Base-by-base conservation (phyloP, 1,140 invertebrate genomes). In the Drosophila fuyamai region DNA sequence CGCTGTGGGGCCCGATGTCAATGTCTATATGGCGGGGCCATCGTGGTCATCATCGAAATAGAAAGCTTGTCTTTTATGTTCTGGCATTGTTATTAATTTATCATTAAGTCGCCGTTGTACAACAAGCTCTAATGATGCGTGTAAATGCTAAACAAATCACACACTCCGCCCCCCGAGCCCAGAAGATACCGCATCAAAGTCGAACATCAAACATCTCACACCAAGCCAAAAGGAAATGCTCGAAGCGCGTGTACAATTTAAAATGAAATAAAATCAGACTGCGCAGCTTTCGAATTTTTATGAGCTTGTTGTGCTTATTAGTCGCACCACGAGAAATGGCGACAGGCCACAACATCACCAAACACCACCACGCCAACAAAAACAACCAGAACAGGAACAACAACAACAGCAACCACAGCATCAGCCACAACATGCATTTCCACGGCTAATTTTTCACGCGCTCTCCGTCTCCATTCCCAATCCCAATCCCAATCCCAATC, bases 271-370 rank as follows among this genome's bases (percentile, higher is more conserved):
- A 89, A 88, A 88, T 86, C 83, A 74, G 63, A 77, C 59, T 54
- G 72, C 35, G 83, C 76, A 74, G 83, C 79, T 88, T 88, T 88
- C 83, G 83, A 88, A 88, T 80, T 89, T 88, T 88, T 88, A 88
- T 88, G 83, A 88, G 83, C 83, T 83, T 88, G 83, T 88, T 89
- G 84, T 78, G 79, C 83, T 88, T 86, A 86, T 86, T 86, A 86
- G 82, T 74, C 47, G 71, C 71, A 62, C 47, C 67, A 76, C 84
- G 76, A 86, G 83, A 82, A 86, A 86, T 88, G 82, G 82, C 82
- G 82, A 86, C 82, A 86, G 66, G 82, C 83, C 83, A 80, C 81
- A 85, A 63, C 73, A 83, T n/a, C 81, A 53, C 38, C 76, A 83
- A 48, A 79, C 38, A 38, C 48, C 61, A 47, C 18, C 44, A 40